phyloP scores from a whole-genome alignment of 2,888 invertebrate genomes.

The Germaria angustata region DNA sequence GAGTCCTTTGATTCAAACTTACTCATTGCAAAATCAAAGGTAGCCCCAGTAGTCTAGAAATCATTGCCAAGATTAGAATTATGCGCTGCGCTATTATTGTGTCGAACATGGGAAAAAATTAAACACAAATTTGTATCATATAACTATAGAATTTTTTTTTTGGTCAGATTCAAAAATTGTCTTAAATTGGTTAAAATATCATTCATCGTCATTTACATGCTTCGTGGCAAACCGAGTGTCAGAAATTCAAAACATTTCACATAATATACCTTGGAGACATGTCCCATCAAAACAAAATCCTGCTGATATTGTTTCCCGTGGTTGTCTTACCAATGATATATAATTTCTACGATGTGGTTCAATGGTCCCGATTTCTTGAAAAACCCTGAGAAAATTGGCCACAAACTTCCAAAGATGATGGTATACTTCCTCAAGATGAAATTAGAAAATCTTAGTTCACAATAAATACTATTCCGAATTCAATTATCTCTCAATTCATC shows the following conservation, averaged over 20 bases:
- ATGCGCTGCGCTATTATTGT: not conserved
- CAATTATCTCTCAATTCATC: not conserved
- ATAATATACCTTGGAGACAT: not conserved
- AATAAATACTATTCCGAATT: not conserved
- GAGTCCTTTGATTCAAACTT: not conserved
- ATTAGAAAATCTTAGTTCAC: not conserved
- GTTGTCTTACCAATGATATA: conserved; percentile 1
- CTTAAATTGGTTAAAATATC: not conserved
- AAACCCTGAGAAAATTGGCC: not conserved
- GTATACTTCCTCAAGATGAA: not conserved
- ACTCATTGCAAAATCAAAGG: conserved; percentile 11
- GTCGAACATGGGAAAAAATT: conserved; percentile 37
- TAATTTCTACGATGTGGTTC: not conserved
- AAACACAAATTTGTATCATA: conserved; percentile 10
- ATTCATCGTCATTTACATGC: not conserved
- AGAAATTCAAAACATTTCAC: not conserved
- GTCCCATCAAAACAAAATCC: not conserved
- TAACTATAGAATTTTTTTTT: not conserved
- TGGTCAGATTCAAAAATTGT: conserved; percentile 5
- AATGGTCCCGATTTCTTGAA: not conserved
- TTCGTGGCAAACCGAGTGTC: not conserved
- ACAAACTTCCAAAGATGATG: not conserved
- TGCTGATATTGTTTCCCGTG: not conserved
- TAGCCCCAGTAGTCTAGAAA: not conserved
- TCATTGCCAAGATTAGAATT: conserved; percentile 5